A percentile compares a stretch with the other conserved stretches of the same genome.
Evolutionary conservation across 2,113 vertebrate species (phyloP).

Genomic region (Spheniscus mendiculus): DNA sequence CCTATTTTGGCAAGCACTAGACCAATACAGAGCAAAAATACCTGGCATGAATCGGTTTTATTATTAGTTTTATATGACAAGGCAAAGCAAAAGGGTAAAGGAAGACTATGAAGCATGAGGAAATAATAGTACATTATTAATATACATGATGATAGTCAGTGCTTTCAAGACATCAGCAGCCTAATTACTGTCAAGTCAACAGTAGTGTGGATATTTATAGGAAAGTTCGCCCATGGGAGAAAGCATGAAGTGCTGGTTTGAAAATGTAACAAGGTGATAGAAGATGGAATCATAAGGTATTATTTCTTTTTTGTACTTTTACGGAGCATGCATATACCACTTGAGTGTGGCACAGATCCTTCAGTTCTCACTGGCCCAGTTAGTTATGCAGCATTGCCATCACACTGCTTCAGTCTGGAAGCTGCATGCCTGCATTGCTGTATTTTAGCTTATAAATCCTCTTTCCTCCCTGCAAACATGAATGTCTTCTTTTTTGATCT

Average conservation of each 20-base stretch:
- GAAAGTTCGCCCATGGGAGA: neutral
- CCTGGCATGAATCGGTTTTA: neutral
- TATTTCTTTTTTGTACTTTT: neutral
- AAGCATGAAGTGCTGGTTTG: neutral
- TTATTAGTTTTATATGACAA: neutral
- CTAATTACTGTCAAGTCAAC: neutral
- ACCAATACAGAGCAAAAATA: neutral
- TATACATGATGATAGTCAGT: neutral
- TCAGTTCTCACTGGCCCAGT: neutral
- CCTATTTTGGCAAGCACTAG: neutral
- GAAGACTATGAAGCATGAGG: neutral
- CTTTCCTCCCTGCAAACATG: neutral
- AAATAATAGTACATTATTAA: neutral
- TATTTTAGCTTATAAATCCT: neutral
- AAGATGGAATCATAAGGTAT: neutral
- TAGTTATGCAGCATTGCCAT: neutral
- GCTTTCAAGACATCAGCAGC: neutral
- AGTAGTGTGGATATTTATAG: neutral
- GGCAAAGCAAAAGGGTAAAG: neutral
- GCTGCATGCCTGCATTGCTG: neutral
- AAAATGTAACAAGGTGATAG: neutral
- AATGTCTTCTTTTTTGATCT: neutral
- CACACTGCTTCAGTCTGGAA: neutral
- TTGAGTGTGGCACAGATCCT: neutral
- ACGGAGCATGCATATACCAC: neutral